These are phyloP conservation scores for Nasonia vitripennis DNA, from an alignment of 1,140 invertebrate genomes.

Conservation along the genomic window DNA sequence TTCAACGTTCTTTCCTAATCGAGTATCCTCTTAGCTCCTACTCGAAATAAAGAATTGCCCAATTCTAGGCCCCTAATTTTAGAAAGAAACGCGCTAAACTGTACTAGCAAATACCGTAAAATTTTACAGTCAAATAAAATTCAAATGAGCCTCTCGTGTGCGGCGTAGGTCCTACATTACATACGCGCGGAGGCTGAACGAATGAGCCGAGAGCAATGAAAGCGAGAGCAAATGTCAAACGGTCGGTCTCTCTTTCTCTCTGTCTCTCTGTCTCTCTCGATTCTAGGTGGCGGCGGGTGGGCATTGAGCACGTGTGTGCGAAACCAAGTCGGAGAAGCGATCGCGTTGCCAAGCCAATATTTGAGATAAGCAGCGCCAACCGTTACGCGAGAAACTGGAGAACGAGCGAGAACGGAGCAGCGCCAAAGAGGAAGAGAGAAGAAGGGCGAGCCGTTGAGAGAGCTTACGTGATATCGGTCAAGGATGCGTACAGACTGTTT, in stretches of 20 bases:
- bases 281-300: conserved; percentile 25
- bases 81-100: background rate
- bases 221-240: conserved; percentile 38
- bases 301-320: conserved; percentile 10
- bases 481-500: too few relatives aligned
- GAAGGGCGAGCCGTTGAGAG: conserved; percentile 5
- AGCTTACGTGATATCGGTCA: background rate
- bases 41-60: background rate
- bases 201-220: background rate
- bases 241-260: background rate
- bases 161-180: background rate
- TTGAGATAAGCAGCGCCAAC: conserved; percentile 40
- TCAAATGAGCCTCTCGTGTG: background rate
- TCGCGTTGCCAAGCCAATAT: conserved; percentile 44
- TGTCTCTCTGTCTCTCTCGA: background rate
- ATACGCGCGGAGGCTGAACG: background rate
- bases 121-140: background rate
- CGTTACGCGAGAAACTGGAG: conserved; percentile 2
- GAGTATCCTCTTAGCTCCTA: background rate
- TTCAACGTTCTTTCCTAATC: too few relatives aligned
- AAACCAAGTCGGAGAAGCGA: conserved; percentile 8
- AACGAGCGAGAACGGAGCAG: background rate
- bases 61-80: background rate
- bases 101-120: background rate
- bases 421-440: background rate